Conservation (phyloP, 2,797 vertebrate species). For the Oryzias dopingdopingensis region DNA sequence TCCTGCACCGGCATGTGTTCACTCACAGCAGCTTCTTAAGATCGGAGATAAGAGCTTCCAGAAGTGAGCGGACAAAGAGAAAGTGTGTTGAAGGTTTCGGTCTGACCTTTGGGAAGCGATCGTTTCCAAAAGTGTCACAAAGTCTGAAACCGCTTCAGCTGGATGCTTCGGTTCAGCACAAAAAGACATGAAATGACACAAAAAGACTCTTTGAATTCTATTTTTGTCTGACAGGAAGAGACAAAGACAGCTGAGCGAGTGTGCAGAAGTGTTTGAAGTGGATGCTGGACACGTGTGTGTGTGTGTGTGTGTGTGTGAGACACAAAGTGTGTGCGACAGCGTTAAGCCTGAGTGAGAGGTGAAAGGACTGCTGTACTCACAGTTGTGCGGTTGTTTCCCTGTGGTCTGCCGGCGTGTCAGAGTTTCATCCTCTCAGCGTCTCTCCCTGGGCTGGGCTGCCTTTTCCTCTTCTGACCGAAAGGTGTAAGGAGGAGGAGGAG, state of each 20-base stretch:
- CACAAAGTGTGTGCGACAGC: slow-evolving; percentile 47
- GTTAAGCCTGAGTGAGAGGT: slow-evolving; percentile 64
- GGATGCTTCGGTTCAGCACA: slow-evolving; percentile 16
- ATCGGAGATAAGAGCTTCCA: slow-evolving; percentile 50
- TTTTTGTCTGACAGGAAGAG: slow-evolving; percentile 16
- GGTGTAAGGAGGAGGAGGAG: slow-evolving; percentile 57
- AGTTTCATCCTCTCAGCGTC: slow-evolving; percentile 74
- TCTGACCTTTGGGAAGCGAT: slow-evolving; percentile 37
- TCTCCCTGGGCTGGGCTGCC: slow-evolving; percentile 70
- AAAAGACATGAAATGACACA: not conserved
- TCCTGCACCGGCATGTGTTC: slow-evolving; percentile 56
- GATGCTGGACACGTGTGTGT: slow-evolving; percentile 45
- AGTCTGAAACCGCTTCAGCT: slow-evolving; percentile 19
- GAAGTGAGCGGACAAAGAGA: slow-evolving; percentile 1
- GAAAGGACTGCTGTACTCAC: slow-evolving; percentile 75
- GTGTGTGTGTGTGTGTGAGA: slow-evolving; percentile 27
- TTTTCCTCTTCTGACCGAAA: slow-evolving; percentile 70
- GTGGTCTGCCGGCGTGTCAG: slow-evolving; percentile 72
- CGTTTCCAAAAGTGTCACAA: slow-evolving; percentile 5
- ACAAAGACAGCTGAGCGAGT: slow-evolving; percentile 46
- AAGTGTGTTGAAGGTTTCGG: slow-evolving; percentile 30
- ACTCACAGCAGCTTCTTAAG: slow-evolving; percentile 65
- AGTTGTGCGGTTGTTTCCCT: slow-evolving; percentile 70
- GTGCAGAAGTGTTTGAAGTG: slow-evolving; percentile 42
- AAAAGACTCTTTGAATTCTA: slow-evolving; percentile 19